Percentiles rank a stretch among this genome's conserved stretches.
Conservation (phyloP, 2,113 vertebrate species). For the Tretioscincus oriximinensis region DNA sequence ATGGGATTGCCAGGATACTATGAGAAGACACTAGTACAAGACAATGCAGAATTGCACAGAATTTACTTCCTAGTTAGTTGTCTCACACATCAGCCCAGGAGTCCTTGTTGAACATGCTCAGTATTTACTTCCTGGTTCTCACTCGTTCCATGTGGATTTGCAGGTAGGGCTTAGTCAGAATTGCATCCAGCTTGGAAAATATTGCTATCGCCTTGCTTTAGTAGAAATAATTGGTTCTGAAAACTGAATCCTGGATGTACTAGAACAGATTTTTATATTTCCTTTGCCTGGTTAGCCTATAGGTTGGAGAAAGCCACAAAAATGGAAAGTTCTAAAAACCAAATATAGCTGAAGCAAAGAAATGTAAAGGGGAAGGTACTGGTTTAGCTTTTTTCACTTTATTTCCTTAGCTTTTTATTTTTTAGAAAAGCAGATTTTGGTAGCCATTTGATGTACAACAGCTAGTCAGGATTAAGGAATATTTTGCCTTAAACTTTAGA, state of each 20-base stretch:
- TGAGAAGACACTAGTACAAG: too few species aligned
- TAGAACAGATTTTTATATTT: constrained; percentile 18
- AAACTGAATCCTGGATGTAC: neutral
- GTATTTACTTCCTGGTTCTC: too few species aligned
- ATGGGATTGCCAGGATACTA: too few species aligned
- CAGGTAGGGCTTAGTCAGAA: constrained; percentile 19
- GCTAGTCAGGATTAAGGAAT: constrained; percentile 29
- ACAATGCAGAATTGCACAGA: too few species aligned
- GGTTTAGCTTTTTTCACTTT: neutral
- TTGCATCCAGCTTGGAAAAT: constrained; percentile 36
- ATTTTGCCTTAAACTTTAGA: neutral
- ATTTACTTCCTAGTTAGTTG: too few species aligned
- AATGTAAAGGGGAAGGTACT: neutral
- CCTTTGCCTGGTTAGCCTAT: neutral
- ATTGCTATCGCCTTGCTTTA: constrained; percentile 22
- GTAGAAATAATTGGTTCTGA: too few species aligned
- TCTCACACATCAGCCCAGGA: too few species aligned
- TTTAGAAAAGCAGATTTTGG: neutral
- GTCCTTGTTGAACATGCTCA: too few species aligned
- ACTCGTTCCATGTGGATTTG: too few species aligned
- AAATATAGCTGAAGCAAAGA: neutral
- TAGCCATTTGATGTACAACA: neutral
- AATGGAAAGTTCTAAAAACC: neutral
- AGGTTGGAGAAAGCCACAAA: neutral
- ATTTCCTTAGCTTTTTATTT: neutral